phyloP scores from a whole-genome alignment of 2,888 invertebrate genomes.

The Chloroclystis v-ata region DNA sequence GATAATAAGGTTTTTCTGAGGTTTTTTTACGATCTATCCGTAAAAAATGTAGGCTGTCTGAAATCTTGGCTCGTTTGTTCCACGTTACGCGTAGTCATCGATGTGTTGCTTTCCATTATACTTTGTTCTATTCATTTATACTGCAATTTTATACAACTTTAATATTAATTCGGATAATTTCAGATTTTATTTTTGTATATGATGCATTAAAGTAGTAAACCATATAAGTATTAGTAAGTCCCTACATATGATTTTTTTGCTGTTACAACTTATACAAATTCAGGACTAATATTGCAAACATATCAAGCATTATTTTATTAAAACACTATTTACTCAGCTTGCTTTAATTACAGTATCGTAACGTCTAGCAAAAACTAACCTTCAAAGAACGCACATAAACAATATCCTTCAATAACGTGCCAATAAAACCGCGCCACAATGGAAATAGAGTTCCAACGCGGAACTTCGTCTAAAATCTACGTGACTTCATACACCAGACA shows the following conservation, averaged over 20 bases:
- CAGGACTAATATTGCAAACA: too few relatives aligned
- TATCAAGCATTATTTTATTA: too few relatives aligned
- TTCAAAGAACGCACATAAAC: conserved; percentile 7
- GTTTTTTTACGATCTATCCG: conserved; percentile 23
- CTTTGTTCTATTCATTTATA: too few relatives aligned
- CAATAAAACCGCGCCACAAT: conserved; percentile 36
- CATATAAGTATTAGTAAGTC: neutral
- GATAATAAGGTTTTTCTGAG: conserved; percentile 28
- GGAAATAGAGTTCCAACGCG: conserved; percentile 36
- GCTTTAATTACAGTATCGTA: neutral
- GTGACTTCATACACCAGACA: conserved; percentile 36
- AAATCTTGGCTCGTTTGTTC: conserved; percentile 23
- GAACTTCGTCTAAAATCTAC: conserved; percentile 41
- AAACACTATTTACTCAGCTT: neutral
- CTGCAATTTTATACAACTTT: too few relatives aligned
- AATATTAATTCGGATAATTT: too few relatives aligned
- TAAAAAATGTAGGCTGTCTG: conserved; percentile 23
- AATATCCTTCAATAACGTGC: conserved; percentile 11
- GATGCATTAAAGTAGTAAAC: too few relatives aligned
- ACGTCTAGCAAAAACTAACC: conserved; percentile 6
- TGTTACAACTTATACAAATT: too few relatives aligned
- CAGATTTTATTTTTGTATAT: too few relatives aligned
- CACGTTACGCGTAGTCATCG: conserved; percentile 26
- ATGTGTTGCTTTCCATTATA: conserved; percentile 21
- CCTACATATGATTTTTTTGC: neutral